phyloP scores from a whole-genome alignment of 2,113 vertebrate genomes.

The Centropus bengalensis region DNA sequence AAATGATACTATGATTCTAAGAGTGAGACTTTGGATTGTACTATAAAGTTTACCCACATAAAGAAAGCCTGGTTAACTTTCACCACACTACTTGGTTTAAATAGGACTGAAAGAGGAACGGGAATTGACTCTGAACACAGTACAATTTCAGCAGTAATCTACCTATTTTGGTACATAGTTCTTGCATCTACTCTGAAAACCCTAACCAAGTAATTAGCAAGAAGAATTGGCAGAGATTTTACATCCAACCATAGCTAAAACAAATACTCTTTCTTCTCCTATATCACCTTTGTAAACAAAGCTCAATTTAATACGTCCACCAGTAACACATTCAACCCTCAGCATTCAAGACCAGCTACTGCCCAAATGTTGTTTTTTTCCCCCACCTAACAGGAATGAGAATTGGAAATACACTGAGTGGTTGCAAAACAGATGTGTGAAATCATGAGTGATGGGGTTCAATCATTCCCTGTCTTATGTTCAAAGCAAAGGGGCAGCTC shows the following conservation, averaged over 20 bases:
- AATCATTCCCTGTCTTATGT: neutral
- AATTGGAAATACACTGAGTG: neutral
- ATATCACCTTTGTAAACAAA: neutral
- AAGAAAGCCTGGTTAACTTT: neutral
- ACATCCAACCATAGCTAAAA: neutral
- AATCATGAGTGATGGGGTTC: neutral
- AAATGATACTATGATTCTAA: neutral
- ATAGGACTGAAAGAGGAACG: neutral
- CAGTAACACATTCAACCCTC: neutral
- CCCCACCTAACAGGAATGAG: neutral
- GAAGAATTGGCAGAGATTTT: neutral
- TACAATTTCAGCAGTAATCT: neutral
- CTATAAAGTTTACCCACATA: neutral
- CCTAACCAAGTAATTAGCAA: neutral
- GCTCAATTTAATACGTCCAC: neutral
- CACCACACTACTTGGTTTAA: neutral
- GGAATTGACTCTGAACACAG: neutral
- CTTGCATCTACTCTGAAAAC: neutral
- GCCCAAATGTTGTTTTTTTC: neutral
- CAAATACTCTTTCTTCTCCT: neutral
- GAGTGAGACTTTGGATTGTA: neutral
- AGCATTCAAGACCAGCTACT: neutral
- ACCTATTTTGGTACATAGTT: neutral
- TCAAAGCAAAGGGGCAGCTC: neutral
- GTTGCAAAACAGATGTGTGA: neutral